Evolutionary conservation across 2,888 invertebrate species (phyloP).

Genomic region (Stegophylla sp.): DNA sequence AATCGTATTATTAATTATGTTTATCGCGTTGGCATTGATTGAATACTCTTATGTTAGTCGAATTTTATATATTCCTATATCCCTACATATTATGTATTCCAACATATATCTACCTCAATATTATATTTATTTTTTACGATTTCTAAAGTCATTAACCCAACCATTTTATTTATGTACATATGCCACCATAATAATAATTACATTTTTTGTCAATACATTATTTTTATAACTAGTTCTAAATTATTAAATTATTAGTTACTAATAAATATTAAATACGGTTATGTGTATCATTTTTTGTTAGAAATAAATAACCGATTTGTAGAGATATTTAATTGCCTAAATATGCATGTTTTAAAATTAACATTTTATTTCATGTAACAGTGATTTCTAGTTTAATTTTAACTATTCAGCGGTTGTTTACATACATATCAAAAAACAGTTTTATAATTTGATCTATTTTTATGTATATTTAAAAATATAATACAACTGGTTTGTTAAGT

Average conservation of each 20-base stretch:
- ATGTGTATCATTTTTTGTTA: not conserved
- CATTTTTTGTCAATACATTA: not conserved
- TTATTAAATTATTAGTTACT: not conserved
- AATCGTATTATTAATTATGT: conserved; percentile 54
- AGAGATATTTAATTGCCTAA: not conserved
- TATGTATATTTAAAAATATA: no score
- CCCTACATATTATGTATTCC: not conserved
- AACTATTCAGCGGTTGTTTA: not conserved
- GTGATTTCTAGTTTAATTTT: not conserved
- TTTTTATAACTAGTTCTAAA: not conserved
- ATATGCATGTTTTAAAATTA: not conserved
- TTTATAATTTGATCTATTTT: no score
- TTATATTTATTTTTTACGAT: conserved; percentile 21
- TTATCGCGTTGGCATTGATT: conserved; percentile 56
- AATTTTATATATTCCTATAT: not conserved
- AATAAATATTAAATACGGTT: not conserved
- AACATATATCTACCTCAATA: not conserved
- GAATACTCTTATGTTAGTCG: conserved; percentile 19
- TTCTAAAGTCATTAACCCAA: conserved; percentile 33
- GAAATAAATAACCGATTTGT: not conserved
- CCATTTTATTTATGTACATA: not conserved
- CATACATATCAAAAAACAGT: not conserved
- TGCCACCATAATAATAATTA: not conserved
- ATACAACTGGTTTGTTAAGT: no score
- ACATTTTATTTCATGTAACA: not conserved